Evolutionary conservation across 2,888 invertebrate species (phyloP).

Genomic region (Cheilosia grossa): DNA sequence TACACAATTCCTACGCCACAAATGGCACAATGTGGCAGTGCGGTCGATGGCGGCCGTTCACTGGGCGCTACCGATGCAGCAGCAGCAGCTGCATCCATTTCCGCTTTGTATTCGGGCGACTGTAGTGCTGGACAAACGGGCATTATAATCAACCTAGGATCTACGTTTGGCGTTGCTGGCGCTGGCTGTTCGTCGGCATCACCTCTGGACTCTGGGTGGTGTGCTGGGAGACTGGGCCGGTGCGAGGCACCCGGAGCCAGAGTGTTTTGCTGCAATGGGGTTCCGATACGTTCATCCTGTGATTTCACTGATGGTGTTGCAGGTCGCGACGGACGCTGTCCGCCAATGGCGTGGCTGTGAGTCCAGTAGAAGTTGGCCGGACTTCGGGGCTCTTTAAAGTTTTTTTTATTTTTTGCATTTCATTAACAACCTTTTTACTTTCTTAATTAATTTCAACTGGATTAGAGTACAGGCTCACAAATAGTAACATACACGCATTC

Average conservation of each 20-base stretch:
- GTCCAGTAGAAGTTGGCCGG: constrained; percentile 87
- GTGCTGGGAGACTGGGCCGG: constrained; percentile 84
- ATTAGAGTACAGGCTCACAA: constrained; percentile 39
- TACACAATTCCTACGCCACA: constrained; percentile 83
- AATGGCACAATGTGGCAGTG: constrained; percentile 82
- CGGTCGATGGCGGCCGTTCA: constrained; percentile 80
- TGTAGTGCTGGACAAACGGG: constrained; percentile 82
- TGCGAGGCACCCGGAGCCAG: constrained; percentile 84
- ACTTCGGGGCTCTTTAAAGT: constrained; percentile 80
- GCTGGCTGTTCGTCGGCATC: constrained; percentile 57
- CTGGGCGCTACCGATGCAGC: constrained; percentile 78
- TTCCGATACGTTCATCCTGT: constrained; percentile 82
- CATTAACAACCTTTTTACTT: constrained; percentile 35
- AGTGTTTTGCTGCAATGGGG: constrained; percentile 85
- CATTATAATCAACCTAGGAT: constrained; percentile 81
- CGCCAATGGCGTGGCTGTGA: constrained; percentile 90
- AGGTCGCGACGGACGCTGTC: constrained; percentile 85
- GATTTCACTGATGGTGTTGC: constrained; percentile 81
- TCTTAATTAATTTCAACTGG: constrained; percentile 28
- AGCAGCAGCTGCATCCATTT: constrained; percentile 79
- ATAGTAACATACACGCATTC: constrained; percentile 52
- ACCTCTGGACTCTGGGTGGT: constrained; percentile 78
- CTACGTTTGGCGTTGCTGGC: constrained; percentile 72
- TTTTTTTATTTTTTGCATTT: constrained; percentile 16
- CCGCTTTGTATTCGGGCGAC: constrained; percentile 80